Percentiles rank a stretch among this genome's conserved stretches.
Conservation (phyloP, 2,113 vertebrate species). For the Gambusia affinis region DNA sequence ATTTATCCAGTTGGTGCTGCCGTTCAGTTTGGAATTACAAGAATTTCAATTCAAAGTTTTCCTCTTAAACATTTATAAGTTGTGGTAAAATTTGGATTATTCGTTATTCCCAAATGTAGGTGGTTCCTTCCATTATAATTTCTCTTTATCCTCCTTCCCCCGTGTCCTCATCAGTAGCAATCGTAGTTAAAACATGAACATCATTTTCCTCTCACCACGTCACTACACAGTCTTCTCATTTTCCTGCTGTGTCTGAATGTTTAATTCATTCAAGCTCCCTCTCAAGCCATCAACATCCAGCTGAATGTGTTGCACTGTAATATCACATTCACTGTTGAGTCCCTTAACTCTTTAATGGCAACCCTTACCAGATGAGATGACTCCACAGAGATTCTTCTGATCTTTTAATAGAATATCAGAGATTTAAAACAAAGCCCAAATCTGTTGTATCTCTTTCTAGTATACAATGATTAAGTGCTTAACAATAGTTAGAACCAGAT, state of each 20-base stretch:
- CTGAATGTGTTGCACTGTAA: slow-evolving; percentile 25
- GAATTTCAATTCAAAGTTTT: slow-evolving; percentile 1
- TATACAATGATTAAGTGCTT: slow-evolving; percentile 39
- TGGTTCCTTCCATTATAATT: not conserved
- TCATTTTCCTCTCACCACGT: slow-evolving; percentile 13
- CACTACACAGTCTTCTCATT: not conserved
- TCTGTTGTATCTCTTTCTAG: slow-evolving; percentile 29
- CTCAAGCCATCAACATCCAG: slow-evolving; percentile 22
- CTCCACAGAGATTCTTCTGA: slow-evolving; percentile 64
- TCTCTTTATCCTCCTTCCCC: not conserved
- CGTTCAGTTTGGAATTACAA: not conserved
- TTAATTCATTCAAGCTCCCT: slow-evolving; percentile 25
- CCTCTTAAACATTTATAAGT: not conserved
- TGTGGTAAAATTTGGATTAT: not conserved
- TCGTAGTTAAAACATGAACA: slow-evolving; percentile 12
- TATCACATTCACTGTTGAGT: slow-evolving; percentile 33
- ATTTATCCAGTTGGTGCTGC: not conserved
- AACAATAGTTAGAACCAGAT: not conserved
- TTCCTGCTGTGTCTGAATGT: slow-evolving; percentile 8
- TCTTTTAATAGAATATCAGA: slow-evolving; percentile 58
- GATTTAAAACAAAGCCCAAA: slow-evolving; percentile 59
- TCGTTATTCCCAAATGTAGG: slow-evolving; percentile 1
- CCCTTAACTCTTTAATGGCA: slow-evolving; percentile 39
- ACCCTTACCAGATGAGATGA: slow-evolving; percentile 27
- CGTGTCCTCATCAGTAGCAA: not conserved